These are phyloP conservation scores for Artibeus jamaicensis DNA, from an alignment of 2,797 vertebrate genomes.

Conservation along the genomic window DNA sequence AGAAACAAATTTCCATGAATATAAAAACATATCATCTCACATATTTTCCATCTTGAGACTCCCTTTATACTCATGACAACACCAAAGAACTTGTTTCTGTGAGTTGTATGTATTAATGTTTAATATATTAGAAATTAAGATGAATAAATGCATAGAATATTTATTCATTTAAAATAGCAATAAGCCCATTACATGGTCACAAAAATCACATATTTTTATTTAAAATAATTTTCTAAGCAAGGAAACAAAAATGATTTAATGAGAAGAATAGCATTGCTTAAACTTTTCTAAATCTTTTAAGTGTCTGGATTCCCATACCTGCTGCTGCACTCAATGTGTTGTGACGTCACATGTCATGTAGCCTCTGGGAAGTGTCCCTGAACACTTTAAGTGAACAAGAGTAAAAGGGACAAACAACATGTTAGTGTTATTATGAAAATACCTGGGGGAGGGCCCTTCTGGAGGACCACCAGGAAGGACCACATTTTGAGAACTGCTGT, in stretches of 20 bases:
- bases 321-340: neutral
- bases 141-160: neutral
- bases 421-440: neutral
- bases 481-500: neutral
- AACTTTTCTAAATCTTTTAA: neutral
- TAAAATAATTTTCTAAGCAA: neutral
- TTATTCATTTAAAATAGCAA: neutral
- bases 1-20: neutral
- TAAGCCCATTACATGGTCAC: neutral
- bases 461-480: neutral
- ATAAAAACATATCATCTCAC: constrained; percentile 8
- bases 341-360: neutral
- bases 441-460: neutral
- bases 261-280: neutral
- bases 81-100: neutral
- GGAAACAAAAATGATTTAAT: neutral
- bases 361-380: neutral
- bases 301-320: neutral
- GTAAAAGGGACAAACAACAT: neutral
- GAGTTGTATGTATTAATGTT: neutral
- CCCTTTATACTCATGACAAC: neutral
- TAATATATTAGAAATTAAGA: constrained; percentile 23
- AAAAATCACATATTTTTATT: neutral
- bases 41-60: neutral
- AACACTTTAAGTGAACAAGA: neutral